Conservation (phyloP, 2,113 vertebrate species). For the Dromaius novaehollandiae region DNA sequence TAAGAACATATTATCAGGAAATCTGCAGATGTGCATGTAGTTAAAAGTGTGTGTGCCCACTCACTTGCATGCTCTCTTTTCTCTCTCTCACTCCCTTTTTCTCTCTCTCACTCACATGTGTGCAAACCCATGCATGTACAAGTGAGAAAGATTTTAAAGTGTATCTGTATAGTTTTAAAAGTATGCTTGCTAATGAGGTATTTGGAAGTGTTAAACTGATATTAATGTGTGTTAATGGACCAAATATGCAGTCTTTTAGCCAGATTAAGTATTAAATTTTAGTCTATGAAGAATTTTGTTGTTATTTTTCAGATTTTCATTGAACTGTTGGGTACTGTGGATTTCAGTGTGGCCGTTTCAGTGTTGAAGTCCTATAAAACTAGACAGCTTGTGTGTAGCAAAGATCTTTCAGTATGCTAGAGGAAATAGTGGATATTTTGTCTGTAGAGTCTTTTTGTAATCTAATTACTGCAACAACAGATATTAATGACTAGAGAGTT, state of each 20-base stretch:
- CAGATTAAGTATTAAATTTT: neutral
- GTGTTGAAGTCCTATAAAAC: neutral
- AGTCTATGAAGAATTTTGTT: neutral
- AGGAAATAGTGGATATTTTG: neutral
- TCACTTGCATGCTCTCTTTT: fast-evolving
- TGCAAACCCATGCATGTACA: neutral
- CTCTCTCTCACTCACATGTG: neutral
- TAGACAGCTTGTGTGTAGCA: neutral
- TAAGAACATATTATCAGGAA: neutral
- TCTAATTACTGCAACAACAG: neutral
- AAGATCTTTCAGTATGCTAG: neutral
- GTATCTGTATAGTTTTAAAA: neutral
- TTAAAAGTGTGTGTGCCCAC: neutral
- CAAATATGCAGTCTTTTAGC: neutral
- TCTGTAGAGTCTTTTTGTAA: neutral
- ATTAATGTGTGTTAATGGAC: neutral
- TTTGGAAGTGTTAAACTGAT: neutral
- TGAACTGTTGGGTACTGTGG: neutral
- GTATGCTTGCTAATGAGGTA: neutral
- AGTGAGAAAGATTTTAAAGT: neutral
- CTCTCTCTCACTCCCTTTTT: neutral
- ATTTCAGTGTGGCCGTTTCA: neutral
- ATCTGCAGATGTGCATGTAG: neutral
- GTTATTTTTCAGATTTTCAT: neutral
- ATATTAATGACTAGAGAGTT: neutral